These are phyloP conservation scores for Megamerina dolium DNA, from an alignment of 2,888 invertebrate genomes.

Conservation along the genomic window DNA sequence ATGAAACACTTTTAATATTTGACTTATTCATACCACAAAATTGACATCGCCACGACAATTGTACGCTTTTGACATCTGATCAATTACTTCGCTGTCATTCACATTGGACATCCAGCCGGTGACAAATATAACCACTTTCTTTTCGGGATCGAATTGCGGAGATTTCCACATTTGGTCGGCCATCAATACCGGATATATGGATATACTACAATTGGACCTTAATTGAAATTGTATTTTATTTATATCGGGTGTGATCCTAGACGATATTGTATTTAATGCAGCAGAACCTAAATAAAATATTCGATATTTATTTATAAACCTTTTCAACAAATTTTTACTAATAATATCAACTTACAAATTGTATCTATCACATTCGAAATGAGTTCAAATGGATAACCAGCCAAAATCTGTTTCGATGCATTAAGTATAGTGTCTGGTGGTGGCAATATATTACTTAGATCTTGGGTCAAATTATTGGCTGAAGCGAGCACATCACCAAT, in stretches of 20 bases:
- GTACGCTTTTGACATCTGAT: conserved; percentile 32
- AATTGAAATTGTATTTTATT: conserved; percentile 36
- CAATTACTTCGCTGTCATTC: conserved; percentile 23
- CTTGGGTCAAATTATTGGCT: too few species aligned
- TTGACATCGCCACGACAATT: conserved; percentile 36
- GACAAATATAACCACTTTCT: conserved; percentile 41
- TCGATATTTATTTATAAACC: too few species aligned
- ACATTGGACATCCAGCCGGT: conserved; percentile 47
- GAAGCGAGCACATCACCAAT: too few species aligned
- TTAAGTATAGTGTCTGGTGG: conserved; percentile 32
- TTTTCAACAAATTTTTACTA: background rate
- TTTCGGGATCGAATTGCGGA: conserved; percentile 35
- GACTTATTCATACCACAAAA: conserved; percentile 26
- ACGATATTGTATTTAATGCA: conserved; percentile 29
- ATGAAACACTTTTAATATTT: too few species aligned
- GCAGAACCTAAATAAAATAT: conserved; percentile 31
- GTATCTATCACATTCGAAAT: conserved; percentile 32
- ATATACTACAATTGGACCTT: conserved; percentile 28
- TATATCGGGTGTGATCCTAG: conserved; percentile 35
- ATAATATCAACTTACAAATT: conserved; percentile 33
- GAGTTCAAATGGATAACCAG: conserved; percentile 40
- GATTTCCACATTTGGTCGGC: conserved; percentile 38
- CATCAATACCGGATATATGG: conserved; percentile 29
- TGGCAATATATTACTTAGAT: conserved; percentile 23
- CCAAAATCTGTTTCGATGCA: conserved; percentile 34